Base-by-base conservation (phyloP, 2,113 vertebrate species). In the Rhinolophus sinicus region DNA sequence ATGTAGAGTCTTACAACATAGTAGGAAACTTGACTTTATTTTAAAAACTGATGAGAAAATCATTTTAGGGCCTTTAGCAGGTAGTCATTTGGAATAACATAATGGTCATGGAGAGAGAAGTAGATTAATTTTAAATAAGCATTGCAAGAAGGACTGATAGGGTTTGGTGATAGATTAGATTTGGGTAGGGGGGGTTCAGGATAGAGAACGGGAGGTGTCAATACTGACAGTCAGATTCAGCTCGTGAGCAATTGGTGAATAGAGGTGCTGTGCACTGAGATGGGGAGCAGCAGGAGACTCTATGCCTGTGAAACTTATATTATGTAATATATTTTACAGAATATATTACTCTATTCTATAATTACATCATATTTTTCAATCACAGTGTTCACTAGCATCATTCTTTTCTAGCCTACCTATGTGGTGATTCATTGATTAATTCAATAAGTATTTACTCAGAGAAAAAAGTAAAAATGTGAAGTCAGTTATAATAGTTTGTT, bases 181-280 rank as follows among this genome's bases (percentile, higher is more conserved):
- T 2, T 12, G 72, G 11, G 19, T 69, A n/a, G 22, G 52, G 5
- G n/a, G 6, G 2, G 11, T 56, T 38, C 16, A 58, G 10, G 52
- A 7, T 0, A 13, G 54, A 83, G 8, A 35, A 13, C 13, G 12
- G 6, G 91, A 69, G 18, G 13, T 24, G 18, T 24, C 73, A 18
- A 44, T 16, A 33, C 21, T 56, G 35, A 64, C 28, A 76, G 35
- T 19, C 10, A 5, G n/a, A 18, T 6, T 38, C 2, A 26, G 58
- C 62, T n/a, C 3, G 0, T 8, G 44, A 62, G 65, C 7, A 18
- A 1, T 0, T 5, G 35, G 26, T 14, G 5, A 38, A 35, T 1
- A n/a, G 35, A 26, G 6, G 38, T 58, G 4, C 54, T 5, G 0
- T 13, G 14, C 3, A 4, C 56, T 22, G 22, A 60, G 19, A 58